Percentiles rank a stretch among this genome's conserved stretches.
phyloP scores from a whole-genome alignment of 2,797 vertebrate species.

The Scyliorhinus canicula region DNA sequence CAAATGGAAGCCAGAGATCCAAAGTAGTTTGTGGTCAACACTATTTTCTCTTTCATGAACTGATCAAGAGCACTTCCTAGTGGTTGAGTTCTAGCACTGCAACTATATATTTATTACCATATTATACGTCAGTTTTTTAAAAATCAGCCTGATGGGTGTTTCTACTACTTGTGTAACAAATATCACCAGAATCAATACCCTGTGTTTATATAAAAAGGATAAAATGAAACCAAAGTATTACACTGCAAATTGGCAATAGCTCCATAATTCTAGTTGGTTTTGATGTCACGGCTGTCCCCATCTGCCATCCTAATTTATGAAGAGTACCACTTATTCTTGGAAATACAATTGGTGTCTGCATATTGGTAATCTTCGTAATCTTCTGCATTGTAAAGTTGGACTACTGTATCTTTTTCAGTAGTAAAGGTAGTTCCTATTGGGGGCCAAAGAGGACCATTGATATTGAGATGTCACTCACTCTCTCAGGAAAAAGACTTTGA shows the following conservation, averaged over 20 bases:
- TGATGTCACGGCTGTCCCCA: too few relatives aligned
- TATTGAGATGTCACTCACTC: background rate
- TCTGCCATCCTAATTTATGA: background rate
- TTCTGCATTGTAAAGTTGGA: background rate
- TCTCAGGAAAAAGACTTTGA: background rate
- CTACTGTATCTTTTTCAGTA: too few relatives aligned
- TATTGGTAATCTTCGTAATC: background rate
- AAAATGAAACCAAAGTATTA: background rate
- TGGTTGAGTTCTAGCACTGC: constrained; percentile 66
- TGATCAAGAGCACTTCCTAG: constrained; percentile 90
- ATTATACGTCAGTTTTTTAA: too few relatives aligned
- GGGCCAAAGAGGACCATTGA: background rate
- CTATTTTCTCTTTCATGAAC: constrained; percentile 52
- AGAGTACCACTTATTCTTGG: background rate
- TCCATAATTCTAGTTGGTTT: background rate
- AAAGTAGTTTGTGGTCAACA: constrained; percentile 6
- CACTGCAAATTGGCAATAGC: background rate
- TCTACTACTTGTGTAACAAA: background rate
- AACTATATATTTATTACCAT: constrained; percentile 41
- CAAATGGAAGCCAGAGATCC: background rate
- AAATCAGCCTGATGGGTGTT: background rate
- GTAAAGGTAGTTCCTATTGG: background rate
- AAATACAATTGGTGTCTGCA: too few relatives aligned
- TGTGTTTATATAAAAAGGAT: background rate
- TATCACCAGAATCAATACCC: background rate